A percentile compares a stretch with the other conserved stretches of the same genome.
Evolutionary conservation across 2,888 invertebrate genomes (phyloP).

Genomic region (Smittia sp.): DNA sequence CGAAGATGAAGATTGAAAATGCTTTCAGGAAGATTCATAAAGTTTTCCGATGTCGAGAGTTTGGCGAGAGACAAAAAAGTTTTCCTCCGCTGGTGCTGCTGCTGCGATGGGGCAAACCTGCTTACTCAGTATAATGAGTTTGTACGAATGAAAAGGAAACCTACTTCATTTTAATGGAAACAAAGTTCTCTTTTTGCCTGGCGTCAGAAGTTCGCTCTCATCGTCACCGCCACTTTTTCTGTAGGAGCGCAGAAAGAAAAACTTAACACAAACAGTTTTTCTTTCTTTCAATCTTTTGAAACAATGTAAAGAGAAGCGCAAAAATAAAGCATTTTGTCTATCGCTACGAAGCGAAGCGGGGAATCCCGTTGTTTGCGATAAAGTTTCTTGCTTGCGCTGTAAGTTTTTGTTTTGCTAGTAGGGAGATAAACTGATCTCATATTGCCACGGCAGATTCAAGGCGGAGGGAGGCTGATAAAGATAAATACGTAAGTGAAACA

Average conservation of each 20-base stretch:
- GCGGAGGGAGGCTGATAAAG: background rate
- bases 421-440: background rate
- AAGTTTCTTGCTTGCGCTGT: conserved; percentile 3
- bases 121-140: conserved; percentile 4
- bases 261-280: background rate
- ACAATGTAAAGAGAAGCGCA: background rate
- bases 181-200: conserved; percentile 3
- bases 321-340: background rate
- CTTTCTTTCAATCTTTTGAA: background rate
- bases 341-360: background rate
- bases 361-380: background rate
- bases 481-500: background rate
- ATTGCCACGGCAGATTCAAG: background rate
- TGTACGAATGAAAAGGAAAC: background rate
- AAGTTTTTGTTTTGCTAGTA: background rate
- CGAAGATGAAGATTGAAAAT: background rate
- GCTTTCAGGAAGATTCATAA: background rate
- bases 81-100: background rate
- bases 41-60: background rate
- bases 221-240: conserved; percentile 26
- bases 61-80: background rate
- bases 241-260: conserved; percentile 7
- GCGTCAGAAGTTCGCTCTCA: conserved; percentile 38
- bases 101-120: background rate
- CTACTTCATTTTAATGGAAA: conserved; percentile 8